Evolutionary conservation across 37 sponge, comb jelly and placozoan genomes (phyloP).

Genomic region (Bolinopsis microptera): DNA sequence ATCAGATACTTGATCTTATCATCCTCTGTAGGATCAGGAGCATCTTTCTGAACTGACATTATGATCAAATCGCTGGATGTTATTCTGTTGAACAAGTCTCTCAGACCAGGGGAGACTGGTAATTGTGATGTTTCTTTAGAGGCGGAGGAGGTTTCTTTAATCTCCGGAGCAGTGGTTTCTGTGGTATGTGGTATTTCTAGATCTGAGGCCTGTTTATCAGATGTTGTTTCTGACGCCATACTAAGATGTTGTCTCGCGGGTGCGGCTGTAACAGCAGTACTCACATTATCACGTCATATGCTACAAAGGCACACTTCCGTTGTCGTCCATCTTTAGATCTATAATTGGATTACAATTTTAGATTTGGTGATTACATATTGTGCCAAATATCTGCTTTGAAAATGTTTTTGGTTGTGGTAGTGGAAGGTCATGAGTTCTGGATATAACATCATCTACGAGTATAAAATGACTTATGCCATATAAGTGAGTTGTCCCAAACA

Average conservation of each 20-base stretch:
- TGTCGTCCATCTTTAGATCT: not conserved
- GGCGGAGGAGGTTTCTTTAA: not conserved
- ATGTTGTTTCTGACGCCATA: not conserved
- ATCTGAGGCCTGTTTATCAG: not conserved
- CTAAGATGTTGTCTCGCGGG: not conserved
- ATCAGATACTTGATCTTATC: not conserved
- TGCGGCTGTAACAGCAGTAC: not conserved
- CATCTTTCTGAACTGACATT: constrained; percentile 56
- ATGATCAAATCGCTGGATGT: not conserved
- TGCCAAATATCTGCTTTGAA: too few species aligned
- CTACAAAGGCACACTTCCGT: not conserved
- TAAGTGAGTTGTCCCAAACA: too few species aligned
- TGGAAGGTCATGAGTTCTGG: not conserved
- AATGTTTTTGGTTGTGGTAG: not conserved
- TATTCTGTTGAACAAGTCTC: constrained; percentile 10
- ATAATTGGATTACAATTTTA: not conserved
- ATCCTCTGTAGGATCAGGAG: constrained; percentile 25
- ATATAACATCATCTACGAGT: too few species aligned
- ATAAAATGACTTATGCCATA: too few species aligned
- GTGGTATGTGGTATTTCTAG: not conserved
- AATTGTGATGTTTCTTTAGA: too few species aligned
- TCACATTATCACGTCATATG: not conserved
- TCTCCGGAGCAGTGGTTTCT: not conserved
- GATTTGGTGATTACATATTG: too few species aligned
- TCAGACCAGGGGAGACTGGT: not conserved